Evolutionary conservation across 2,888 invertebrate genomes (phyloP), one percentile per base, ranked within the genome.

Genomic region (Tenthredo notha): DNA sequence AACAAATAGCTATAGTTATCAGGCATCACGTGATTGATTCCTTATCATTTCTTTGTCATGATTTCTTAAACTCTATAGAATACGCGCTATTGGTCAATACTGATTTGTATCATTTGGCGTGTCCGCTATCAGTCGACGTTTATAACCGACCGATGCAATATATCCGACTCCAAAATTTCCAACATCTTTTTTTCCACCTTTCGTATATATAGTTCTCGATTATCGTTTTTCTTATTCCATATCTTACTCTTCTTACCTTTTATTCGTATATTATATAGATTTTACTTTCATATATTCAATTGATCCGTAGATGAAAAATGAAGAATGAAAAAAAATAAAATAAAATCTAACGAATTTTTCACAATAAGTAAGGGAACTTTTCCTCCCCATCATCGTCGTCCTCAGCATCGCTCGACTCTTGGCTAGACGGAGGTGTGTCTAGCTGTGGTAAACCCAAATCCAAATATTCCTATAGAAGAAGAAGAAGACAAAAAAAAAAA

Each of bases 391-490:
- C 90, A 47, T 89, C 88, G 54, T 90, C 90, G 61, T 91, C 90
- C 29, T 95, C 95, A 84, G 96, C 96, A 10, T 95, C 95, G 86
- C 96, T 96, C 15, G 96, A 96, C 89, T 97, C 97, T 91, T 97
- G 97, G 91, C 97, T 97, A 4, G 97, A 97, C 0, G 98, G 97
- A n/a, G 98, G 98, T 0, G 98, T 98, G 92, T 98, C 97, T 85
- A 98, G 93, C 90, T 97, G 97, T 2, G 98, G 98, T 50, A 98
- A 95, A 54, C 97, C 97, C 85, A 98, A 95, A 93, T 98, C 98
- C 91, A 98, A 94, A 93, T 98, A 98, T 92, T 98, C 98, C 95
- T 95, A 90, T 4, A 90, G 89, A 33, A 18, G 7, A 61, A 15
- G 1, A 25, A 37, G 12, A 78, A 37, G 5, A 29, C n/a, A 6